A percentile compares a stretch with the other conserved stretches of the same genome.
phyloP scores from a whole-genome alignment of 64 coral and sea anemone species.

The Acropora tenuis region DNA sequence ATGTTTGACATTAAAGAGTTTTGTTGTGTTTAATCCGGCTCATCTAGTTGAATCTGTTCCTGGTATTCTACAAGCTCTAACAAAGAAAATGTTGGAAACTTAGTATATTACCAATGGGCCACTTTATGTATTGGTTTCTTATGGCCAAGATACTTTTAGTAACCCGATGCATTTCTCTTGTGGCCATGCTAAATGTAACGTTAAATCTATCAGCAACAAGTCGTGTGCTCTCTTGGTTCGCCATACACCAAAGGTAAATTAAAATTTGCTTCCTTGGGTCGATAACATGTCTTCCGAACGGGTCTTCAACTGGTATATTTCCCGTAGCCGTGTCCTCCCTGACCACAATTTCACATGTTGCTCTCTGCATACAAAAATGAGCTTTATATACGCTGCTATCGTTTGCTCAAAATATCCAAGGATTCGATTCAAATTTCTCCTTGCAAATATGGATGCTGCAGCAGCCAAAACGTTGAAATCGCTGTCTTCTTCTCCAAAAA shows the following conservation, averaged over 20 bases:
- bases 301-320: constrained; percentile 38
- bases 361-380: constrained; percentile 68
- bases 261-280: constrained; percentile 58
- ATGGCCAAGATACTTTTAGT: constrained; percentile 46
- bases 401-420: constrained; percentile 34
- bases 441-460: background rate
- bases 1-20: too few species aligned
- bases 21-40: too few species aligned
- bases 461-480: background rate
- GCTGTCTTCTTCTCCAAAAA: background rate
- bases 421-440: constrained; percentile 44
- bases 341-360: constrained; percentile 21
- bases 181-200: constrained; percentile 58
- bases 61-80: too few species aligned
- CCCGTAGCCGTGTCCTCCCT: constrained; percentile 26
- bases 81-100: background rate
- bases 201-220: constrained; percentile 67
- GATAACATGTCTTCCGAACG: constrained; percentile 65
- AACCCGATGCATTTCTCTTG: constrained; percentile 40
- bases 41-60: too few species aligned
- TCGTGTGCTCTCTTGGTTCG: constrained; percentile 34
- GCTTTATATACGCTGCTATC: constrained; percentile 42
- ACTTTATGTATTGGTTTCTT: too few species aligned
- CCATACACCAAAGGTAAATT: constrained; percentile 55
- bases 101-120: too few species aligned